Evolutionary conservation across 2,113 vertebrate species (phyloP), one percentile per base, ranked within the genome.

Genomic region (Ammodramus savannarum): DNA sequence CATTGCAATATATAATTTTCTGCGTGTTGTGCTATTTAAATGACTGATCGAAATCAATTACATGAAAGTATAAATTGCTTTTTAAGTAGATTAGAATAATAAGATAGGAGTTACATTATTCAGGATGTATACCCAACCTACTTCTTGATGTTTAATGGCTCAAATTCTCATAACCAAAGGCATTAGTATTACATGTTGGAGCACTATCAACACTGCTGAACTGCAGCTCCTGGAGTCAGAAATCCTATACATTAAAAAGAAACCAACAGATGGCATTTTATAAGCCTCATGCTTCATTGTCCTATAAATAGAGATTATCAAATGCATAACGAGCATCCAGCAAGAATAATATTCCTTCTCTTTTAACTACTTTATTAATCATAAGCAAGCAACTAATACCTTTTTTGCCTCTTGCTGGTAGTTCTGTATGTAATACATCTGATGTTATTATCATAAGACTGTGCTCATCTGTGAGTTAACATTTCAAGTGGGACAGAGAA

Each of bases 211-310:
- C 58, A 36, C 39, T 77, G 59, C 67, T 92, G 52, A 92, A 87
- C 59, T 73, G 54, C 65, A 90, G 43, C 79, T 91, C 72, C 73
- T 84, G 67, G 80, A 93, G 62, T 90, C 90, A 94, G 62, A 94
- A 96, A 94, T 95, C 84, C 85, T 84, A 87, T 93, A 87, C 52
- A 48, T 89, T 94, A 59, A 59, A 88, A 93, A 88, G 88, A 86
- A 95, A 75, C 75, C 68, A 92, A 91, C 85, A 97, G 95, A 97
- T 95, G 94, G 90, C 78, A 61, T 88, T 96, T 97, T 92, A 94
- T 92, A 94, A 96, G 80, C 51, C 61, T 81, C 62, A 55, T 89
- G 85, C 87, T 95, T 96, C 95, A 85, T 81, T 94, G 85, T 94
- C 81, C 90, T 96, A 94, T 91, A 92, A 97, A 96, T 82, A 89